Conservation (phyloP, 2,888 invertebrate species). For the Epinotia demarniana region DNA sequence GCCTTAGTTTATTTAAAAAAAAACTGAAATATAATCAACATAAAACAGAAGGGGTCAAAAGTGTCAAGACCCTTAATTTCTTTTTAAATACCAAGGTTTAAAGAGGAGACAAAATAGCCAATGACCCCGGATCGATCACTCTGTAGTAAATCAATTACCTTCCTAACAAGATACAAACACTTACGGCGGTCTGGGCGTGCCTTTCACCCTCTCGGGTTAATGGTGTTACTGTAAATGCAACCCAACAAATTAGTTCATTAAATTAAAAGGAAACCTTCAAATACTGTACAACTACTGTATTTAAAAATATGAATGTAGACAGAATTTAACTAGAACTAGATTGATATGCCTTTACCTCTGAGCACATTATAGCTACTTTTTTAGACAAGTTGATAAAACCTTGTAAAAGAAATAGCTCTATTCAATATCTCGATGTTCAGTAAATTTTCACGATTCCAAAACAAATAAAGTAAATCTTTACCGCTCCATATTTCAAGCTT, state of each 20-base stretch:
- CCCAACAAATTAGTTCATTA: conserved; percentile 11
- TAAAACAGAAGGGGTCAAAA: background rate
- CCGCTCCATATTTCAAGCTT: background rate
- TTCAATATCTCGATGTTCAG: background rate
- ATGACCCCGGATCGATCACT: conserved; percentile 15
- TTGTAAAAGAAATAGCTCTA: no score
- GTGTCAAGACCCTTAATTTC: background rate
- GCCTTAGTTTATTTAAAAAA: background rate
- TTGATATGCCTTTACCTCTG: no score
- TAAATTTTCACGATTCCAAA: background rate
- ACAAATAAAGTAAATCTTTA: background rate
- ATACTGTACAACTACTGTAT: background rate
- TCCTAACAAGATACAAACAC: conserved; percentile 43
- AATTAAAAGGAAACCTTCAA: background rate
- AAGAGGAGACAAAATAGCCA: conserved; percentile 5
- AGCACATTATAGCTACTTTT: no score
- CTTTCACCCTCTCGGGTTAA: conserved; percentile 18
- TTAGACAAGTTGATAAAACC: no score
- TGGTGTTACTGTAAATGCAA: conserved; percentile 16
- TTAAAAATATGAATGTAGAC: background rate
- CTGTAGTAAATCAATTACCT: conserved; percentile 41
- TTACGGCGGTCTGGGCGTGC: conserved; percentile 19
- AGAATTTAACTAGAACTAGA: no score
- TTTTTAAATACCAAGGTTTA: background rate
- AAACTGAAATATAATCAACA: background rate